A percentile compares a stretch with the other conserved stretches of the same genome.
These are phyloP conservation scores for Ptilorrhoa leucosticta DNA, from an alignment of 2,113 vertebrate genomes.

Conservation along the genomic window DNA sequence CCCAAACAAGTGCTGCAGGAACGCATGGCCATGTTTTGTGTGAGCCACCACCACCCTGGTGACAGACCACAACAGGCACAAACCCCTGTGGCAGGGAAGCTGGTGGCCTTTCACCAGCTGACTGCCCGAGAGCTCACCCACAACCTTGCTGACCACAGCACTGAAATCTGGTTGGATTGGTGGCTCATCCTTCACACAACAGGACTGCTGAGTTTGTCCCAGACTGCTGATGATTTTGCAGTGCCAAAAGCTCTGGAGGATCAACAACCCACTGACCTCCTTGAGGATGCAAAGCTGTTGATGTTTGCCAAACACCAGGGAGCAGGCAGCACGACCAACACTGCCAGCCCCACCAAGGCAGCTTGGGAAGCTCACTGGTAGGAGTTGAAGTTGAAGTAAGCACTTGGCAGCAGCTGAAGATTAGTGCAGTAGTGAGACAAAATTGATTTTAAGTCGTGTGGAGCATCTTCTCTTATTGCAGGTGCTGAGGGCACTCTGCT, in stretches of 20 bases:
- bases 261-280: neutral
- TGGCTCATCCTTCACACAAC: rapidly evolving
- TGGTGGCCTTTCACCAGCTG: rapidly evolving
- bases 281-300: neutral
- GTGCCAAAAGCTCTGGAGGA: neutral
- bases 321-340: neutral
- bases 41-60: rapidly evolving
- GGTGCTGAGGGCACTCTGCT: neutral
- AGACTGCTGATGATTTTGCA: neutral
- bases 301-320: neutral
- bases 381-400: neutral
- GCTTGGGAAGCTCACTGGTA: neutral
- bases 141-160: neutral
- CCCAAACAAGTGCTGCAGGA: neutral
- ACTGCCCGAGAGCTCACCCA: rapidly evolving
- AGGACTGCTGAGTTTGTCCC: rapidly evolving
- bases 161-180: neutral
- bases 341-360: neutral
- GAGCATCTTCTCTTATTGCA: neutral
- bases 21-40: rapidly evolving
- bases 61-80: neutral
- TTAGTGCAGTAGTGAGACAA: neutral
- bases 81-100: neutral
- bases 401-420: neutral
- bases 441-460: neutral